Base-by-base conservation (phyloP, 37 sponge, comb jelly and placozoan genomes). In the Diacarnus erythraeanus region DNA sequence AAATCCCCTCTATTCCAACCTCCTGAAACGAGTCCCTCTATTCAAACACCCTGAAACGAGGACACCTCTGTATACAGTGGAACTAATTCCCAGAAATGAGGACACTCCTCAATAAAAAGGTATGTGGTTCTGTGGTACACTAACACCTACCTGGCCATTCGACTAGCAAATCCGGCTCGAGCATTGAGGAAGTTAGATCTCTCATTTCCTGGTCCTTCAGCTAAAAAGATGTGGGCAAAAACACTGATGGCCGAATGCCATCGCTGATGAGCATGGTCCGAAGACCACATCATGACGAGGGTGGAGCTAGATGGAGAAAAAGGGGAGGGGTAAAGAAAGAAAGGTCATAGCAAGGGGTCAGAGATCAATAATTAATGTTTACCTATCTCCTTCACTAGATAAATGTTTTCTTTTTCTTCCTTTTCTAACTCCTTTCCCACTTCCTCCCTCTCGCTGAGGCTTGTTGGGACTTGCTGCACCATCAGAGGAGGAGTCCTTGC, bases 181-280 rank as follows among this genome's bases (percentile, higher is more conserved):
- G 83, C 74, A 25, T 87, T 84, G 64, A 94, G 92, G 91, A 94
- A 94, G 85, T 94, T 94, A 15, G 43, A 36, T 12, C 89, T 61
- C 71, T 94, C 95, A 47, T 59, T 81, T 0, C 90, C 89, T 0
- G 95, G 95, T 1, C 95, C 95, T 40, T 91, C 89, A n/a, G 84
- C 88, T 33, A 91, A 71, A 79, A 94, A 94, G 61, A 94, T 75
- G 59, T 94, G 92, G 29, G 91, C 85, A 82, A 94, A 91, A 29
- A 91, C 90, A 78, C 82, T 64, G 59, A 94, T 90, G 31, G 75
- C 63, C 5, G 69, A 57, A 40, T 81, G 71, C 95, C 95, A 94
- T 1, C 92, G 42, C 42, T 82, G 82, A 0, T 78, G 78, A 22
- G 73, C 80, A 22, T 88, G 57, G 21, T 88, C 93, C 9, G 71